Percentiles rank a stretch among this genome's conserved stretches.
Evolutionary conservation across 2,797 vertebrate species (phyloP).

Genomic region (Leucoraja ocellata): DNA sequence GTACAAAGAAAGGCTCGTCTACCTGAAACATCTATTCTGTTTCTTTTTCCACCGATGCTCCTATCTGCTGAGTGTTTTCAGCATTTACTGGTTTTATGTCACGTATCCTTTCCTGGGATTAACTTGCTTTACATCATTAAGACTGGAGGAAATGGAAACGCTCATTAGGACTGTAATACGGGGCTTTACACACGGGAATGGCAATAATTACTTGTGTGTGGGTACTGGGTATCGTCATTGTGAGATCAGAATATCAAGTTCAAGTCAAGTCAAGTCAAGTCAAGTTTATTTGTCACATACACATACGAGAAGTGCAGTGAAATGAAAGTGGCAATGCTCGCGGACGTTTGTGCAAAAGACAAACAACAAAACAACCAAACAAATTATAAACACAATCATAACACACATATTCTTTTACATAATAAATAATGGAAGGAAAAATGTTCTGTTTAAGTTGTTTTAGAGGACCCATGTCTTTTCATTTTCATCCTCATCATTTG

Average conservation of each 20-base stretch:
- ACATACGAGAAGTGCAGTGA: too few relatives aligned
- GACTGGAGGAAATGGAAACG: neutral
- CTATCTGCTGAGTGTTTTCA: too few relatives aligned
- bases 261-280: neutral
- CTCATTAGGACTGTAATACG: neutral
- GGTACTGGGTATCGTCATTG: neutral
- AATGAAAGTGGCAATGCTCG: too few relatives aligned
- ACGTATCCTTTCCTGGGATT: neutral
- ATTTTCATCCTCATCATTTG: neutral
- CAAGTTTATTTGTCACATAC: too few relatives aligned
- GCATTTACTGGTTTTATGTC: neutral
- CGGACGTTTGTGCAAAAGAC: too few relatives aligned
- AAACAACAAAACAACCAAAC: too few relatives aligned
- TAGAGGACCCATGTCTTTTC: neutral
- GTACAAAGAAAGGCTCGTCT: too few relatives aligned
- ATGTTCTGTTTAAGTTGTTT: neutral
- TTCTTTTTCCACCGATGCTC: too few relatives aligned
- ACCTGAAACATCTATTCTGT: too few relatives aligned
- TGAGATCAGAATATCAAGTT: neutral
- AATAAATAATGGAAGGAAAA: too few relatives aligned
- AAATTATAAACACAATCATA: too few relatives aligned
- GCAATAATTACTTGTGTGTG: neutral
- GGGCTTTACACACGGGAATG: neutral
- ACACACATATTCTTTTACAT: too few relatives aligned
- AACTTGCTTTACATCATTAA: neutral